A percentile compares a stretch with the other conserved stretches of the same genome.
These are phyloP conservation scores for Drosophila parabipectinata DNA, from an alignment of 1,140 invertebrate genomes.

Conservation along the genomic window DNA sequence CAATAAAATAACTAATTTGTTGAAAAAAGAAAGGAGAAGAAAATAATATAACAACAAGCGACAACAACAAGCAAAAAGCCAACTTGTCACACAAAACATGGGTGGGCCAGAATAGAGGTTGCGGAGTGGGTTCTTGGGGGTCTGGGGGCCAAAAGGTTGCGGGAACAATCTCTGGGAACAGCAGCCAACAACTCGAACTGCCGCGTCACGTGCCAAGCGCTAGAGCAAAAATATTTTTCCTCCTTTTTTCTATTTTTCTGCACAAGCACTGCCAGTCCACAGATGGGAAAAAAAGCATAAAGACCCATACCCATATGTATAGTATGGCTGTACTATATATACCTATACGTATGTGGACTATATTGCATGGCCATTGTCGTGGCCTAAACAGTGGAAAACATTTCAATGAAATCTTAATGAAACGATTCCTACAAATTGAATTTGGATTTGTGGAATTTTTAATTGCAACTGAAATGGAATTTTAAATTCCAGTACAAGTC, in stretches of 20 bases:
- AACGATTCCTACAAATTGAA: slow-evolving; percentile 43
- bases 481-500: slow-evolving; percentile 1
- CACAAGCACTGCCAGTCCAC: slow-evolving; percentile 19
- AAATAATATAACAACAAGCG: slow-evolving; percentile 43
- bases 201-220: slow-evolving; percentile 72
- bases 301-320: slow-evolving; percentile 32
- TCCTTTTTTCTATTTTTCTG: slow-evolving; percentile 42
- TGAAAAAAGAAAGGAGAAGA: slow-evolving; percentile 53
- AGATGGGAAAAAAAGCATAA: slow-evolving; percentile 26
- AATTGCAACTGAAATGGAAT: slow-evolving; percentile 38
- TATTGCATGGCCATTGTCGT: slow-evolving; percentile 43
- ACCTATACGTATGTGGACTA: slow-evolving; percentile 12
- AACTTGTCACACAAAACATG: slow-evolving; percentile 66
- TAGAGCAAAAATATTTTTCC: slow-evolving; percentile 70
- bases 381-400: slow-evolving; percentile 49
- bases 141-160: slow-evolving; percentile 31
- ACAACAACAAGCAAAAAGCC: slow-evolving; percentile 54
- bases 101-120: slow-evolving; percentile 5
- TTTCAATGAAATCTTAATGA: slow-evolving; percentile 44
- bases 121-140: neutral
- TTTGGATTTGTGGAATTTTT: slow-evolving; percentile 42
- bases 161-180: slow-evolving; percentile 54
- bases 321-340: neutral
- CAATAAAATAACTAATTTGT: slow-evolving; percentile 83
- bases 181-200: slow-evolving; percentile 55